Base-by-base conservation (phyloP, 2,113 vertebrate genomes). In the Clarias gariepinus region DNA sequence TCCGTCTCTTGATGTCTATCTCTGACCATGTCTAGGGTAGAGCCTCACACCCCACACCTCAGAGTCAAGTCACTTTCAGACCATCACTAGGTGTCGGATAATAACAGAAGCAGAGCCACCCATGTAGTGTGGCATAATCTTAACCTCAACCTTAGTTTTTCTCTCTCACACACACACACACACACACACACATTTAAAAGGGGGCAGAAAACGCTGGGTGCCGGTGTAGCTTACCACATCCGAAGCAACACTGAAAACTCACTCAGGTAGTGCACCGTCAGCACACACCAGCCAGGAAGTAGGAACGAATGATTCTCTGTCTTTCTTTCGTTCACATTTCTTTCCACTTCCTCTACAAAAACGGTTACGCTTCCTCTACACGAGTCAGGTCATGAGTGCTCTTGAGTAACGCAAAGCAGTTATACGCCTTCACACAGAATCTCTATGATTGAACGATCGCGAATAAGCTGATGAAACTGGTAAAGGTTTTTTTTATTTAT, bases 181-280 rank as follows among this genome's bases (percentile, higher is more conserved):
- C 58, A 53, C 71, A 77, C 71, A 55, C 3, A 80, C 9, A n/a
- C 41, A 47, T 18, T 19, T 11, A 53, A 81, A 69, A 18, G 52
- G 33, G 12, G 60, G 16, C 58, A 79, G 57, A 74, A 74, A 28
- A 77, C 77, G 76, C 33, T 21, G 55, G 57, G 5, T 53, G 16
- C 86, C 69, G 81, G 41, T 76, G 60, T 81, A 77, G 21, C 58
- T 1, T 19, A 78, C 30, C 58, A 77, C 84, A 88, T 69, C 68
- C 55, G 28, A 66, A 83, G 83, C 92, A 93, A 93, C 85, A 86
- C 91, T 88, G 58, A 90, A 90, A 86, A 12, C 73, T 9, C 81
- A 47, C 6, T 8, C 85, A 87, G 90, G 90, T 89, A 83, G 77
- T 76, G 69, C 77, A 47, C 28, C 12, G 69, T 84, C 64, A 83